These are phyloP conservation scores for Molossus alvarezi DNA, from an alignment of 2,797 vertebrate genomes.

Conservation along the genomic window DNA sequence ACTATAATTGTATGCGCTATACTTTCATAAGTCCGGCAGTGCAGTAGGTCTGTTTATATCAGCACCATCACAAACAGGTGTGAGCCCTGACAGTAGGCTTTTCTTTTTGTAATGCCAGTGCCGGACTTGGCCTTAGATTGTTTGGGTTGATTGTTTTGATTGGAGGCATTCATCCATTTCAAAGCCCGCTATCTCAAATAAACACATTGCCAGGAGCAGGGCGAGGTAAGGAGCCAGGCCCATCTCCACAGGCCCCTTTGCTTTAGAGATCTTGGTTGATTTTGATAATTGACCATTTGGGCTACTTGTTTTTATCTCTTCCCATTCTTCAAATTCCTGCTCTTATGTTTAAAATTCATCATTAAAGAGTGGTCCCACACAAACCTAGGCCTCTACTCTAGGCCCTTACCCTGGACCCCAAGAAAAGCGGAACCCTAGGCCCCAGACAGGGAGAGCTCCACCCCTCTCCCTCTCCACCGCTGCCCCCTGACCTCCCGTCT, in stretches of 20 bases:
- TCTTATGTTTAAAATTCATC: background rate
- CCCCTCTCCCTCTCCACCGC: too few species aligned
- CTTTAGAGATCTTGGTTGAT: background rate
- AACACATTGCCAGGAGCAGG: background rate
- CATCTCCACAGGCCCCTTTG: background rate
- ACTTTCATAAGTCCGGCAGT: background rate
- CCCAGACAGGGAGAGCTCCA: background rate
- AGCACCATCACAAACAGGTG: background rate
- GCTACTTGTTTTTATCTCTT: background rate
- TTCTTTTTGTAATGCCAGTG: background rate
- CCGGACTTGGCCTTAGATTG: background rate
- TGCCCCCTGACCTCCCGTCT: too few species aligned
- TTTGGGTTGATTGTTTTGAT: background rate
- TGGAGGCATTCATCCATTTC: background rate
- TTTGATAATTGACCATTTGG: background rate
- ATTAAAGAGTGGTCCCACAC: background rate
- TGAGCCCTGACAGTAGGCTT: background rate
- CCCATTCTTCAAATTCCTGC: background rate
- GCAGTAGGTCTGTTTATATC: background rate
- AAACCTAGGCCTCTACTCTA: background rate
- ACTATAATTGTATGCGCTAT: background rate
- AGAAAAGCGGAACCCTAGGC: background rate
- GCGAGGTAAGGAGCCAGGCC: background rate
- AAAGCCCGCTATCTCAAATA: background rate
- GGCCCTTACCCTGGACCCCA: background rate